Evolutionary conservation across 2,888 invertebrate genomes (phyloP).

Genomic region (Harpalus rubripes): DNA sequence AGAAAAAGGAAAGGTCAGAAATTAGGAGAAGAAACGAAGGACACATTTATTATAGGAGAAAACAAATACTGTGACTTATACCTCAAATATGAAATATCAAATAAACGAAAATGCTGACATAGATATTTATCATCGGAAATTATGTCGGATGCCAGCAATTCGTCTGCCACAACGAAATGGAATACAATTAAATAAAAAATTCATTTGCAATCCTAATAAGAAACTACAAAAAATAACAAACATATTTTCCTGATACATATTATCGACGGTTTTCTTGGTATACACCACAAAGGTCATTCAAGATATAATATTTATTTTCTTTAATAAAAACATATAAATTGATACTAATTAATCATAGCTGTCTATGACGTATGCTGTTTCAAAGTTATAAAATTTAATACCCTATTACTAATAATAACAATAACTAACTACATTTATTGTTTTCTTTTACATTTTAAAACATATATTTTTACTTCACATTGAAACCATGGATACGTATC

Average conservation of each 20-base stretch:
- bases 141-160: slow-evolving; percentile 9
- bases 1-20: slow-evolving; percentile 54
- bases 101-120: slow-evolving; percentile 45
- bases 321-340: neutral
- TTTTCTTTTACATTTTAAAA: no score
- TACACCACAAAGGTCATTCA: neutral
- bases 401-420: no score
- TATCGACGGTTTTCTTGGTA: neutral
- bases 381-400: no score
- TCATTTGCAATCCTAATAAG: neutral
- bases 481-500: no score
- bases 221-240: neutral
- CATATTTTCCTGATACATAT: neutral
- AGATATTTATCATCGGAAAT: slow-evolving; percentile 26
- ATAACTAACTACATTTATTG: no score
- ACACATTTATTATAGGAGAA: slow-evolving; percentile 54
- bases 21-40: slow-evolving; percentile 53
- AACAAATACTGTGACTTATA: slow-evolving; percentile 43
- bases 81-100: slow-evolving; percentile 38
- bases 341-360: no score
- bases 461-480: no score
- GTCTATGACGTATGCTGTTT: no score
- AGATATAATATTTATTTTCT: neutral
- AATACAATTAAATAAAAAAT: neutral
- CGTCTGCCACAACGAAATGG: neutral